Evolutionary conservation across 2,888 invertebrate species (phyloP).

Genomic region (Cosmorhoe ocellata): DNA sequence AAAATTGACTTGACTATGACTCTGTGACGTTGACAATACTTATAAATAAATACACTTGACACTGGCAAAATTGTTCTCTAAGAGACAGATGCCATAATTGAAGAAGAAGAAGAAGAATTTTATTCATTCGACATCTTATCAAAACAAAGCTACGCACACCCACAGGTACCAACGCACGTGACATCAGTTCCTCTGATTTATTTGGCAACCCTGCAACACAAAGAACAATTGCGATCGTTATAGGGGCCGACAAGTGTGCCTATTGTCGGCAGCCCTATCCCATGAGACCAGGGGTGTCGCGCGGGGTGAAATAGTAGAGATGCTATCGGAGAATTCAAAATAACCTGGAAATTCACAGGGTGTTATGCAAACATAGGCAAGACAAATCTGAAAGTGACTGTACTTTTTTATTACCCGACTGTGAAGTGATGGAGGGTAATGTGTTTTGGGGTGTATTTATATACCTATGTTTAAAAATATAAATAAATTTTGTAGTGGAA

Average conservation of each 20-base stretch:
- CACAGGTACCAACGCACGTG: slow-evolving; percentile 10
- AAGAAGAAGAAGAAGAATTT: too few relatives aligned
- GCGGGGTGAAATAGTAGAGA: slow-evolving; percentile 6
- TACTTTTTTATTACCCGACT: too few relatives aligned
- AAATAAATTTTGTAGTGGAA: too few relatives aligned
- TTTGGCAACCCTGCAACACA: slow-evolving; percentile 16
- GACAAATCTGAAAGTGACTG: too few relatives aligned
- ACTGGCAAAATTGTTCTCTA: too few relatives aligned
- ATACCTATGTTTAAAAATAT: too few relatives aligned
- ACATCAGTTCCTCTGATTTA: slow-evolving; percentile 18
- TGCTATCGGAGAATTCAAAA: not conserved
- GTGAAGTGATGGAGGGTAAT: too few relatives aligned
- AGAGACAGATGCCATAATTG: too few relatives aligned
- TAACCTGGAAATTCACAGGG: not conserved
- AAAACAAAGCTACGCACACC: not conserved
- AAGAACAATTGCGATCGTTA: slow-evolving; percentile 41
- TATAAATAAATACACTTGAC: too few relatives aligned
- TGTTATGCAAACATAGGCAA: not conserved
- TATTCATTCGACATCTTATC: not conserved
- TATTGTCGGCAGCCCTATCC: slow-evolving; percentile 45
- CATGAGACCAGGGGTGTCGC: slow-evolving; percentile 39
- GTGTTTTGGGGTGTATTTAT: too few relatives aligned
- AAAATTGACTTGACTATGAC: too few relatives aligned
- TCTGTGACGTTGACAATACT: too few relatives aligned
- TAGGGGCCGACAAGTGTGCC: slow-evolving; percentile 41